Percentiles rank a stretch among this genome's conserved stretches.
Conservation (phyloP, 2,888 invertebrate species). For the Ophion obscuratus region DNA sequence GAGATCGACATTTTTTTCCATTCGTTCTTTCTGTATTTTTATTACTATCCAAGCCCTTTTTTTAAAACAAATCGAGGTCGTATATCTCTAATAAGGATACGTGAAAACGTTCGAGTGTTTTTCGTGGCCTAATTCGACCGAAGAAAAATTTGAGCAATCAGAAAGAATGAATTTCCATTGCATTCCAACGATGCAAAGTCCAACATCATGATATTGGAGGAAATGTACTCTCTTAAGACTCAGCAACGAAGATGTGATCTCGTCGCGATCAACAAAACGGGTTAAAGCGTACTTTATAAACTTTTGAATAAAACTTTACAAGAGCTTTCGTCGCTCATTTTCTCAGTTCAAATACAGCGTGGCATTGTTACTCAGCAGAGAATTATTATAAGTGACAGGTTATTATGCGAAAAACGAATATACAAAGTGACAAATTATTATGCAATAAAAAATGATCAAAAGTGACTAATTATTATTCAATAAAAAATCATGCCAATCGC, state of each 20-base stretch:
- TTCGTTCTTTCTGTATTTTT: not conserved
- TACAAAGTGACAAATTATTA: too few species aligned
- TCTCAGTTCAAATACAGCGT: not conserved
- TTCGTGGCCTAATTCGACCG: too few species aligned
- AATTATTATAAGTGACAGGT: too few species aligned
- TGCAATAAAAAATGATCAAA: too few species aligned
- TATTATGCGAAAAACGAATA: too few species aligned
- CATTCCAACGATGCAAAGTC: not conserved
- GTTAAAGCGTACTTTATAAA: conserved; percentile 20
- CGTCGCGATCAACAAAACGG: conserved; percentile 13
- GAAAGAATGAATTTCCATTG: not conserved
- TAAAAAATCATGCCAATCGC: too few species aligned
- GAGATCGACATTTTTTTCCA: not conserved
- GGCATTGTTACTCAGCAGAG: not conserved
- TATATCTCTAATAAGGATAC: too few species aligned
- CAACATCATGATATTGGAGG: not conserved
- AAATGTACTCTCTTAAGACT: conserved; percentile 6
- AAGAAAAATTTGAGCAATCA: not conserved
- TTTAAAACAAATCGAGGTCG: not conserved
- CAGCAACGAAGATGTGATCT: conserved; percentile 29
- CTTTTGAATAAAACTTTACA: conserved; percentile 13
- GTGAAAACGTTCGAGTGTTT: too few species aligned
- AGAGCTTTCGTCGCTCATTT: not conserved
- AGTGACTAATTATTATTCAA: too few species aligned
- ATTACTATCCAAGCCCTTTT: not conserved